These are phyloP conservation scores for Brachycybe producta DNA, from an alignment of 2,888 invertebrate genomes.

Conservation along the genomic window DNA sequence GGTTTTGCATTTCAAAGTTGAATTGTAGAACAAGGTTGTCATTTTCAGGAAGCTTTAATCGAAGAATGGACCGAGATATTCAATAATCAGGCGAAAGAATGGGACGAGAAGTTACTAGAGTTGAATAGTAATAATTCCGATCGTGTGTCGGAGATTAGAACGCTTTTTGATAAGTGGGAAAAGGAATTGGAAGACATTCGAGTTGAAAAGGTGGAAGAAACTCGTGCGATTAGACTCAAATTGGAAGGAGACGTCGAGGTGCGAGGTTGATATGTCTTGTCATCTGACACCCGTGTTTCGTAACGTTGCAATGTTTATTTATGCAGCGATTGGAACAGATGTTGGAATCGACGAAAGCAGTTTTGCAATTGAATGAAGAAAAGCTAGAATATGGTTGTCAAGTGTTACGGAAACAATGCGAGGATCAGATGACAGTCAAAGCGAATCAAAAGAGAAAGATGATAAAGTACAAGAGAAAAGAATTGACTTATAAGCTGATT, in stretches of 20 bases:
- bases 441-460: conserved; percentile 7
- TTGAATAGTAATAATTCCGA: conserved; percentile 2
- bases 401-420: conserved; percentile 8
- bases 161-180: conserved; percentile 6
- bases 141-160: not conserved
- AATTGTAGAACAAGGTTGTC: not conserved
- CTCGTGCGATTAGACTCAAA: not conserved
- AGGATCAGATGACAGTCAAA: conserved; percentile 10
- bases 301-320: not conserved
- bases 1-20: not conserved
- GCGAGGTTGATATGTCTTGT: not conserved
- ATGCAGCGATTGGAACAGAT: conserved; percentile 1
- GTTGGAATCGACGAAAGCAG: conserved; percentile 4
- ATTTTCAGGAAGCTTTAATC: conserved; percentile 1
- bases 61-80: conserved; percentile 1
- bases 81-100: not conserved
- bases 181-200: conserved; percentile 10
- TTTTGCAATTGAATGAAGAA: conserved; percentile 10
- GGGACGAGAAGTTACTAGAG: not conserved
- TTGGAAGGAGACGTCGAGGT: conserved; percentile 6
- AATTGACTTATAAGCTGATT: too few relatives aligned
- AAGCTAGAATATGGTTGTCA: conserved; percentile 14
- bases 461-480: conserved; percentile 4
- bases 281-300: not conserved
- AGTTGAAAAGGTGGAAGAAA: not conserved